Percentiles rank a stretch among this genome's conserved stretches.
phyloP scores from a whole-genome alignment of 2,888 invertebrate genomes.

The Rhamphomyia laevipes region DNA sequence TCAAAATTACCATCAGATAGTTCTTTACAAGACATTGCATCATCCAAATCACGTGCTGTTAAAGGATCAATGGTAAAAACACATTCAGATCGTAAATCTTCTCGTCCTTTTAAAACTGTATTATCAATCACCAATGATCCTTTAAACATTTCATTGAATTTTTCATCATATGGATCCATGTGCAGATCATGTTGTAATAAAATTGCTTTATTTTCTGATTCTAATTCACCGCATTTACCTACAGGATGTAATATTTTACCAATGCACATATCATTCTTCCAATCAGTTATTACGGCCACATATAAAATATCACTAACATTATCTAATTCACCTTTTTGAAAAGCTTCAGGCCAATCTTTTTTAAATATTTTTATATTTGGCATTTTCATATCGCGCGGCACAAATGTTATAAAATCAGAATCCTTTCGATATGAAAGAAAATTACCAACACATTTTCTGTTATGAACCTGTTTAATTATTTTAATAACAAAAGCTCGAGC shows the following conservation, averaged over 20 bases:
- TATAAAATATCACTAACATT: constrained; percentile 45
- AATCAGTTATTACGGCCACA: constrained; percentile 56
- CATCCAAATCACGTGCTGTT: constrained; percentile 87
- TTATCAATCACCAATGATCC: constrained; percentile 40
- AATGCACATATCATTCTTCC: constrained; percentile 46
- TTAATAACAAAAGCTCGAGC: constrained; percentile 52
- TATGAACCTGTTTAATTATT: constrained; percentile 61
- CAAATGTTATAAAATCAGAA: constrained; percentile 53
- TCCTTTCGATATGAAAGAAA: constrained; percentile 41
- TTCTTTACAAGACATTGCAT: constrained; percentile 72
- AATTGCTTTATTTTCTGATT: constrained; percentile 68
- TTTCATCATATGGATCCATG: constrained; percentile 54
- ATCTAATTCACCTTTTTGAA: constrained; percentile 16
- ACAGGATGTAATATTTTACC: constrained; percentile 57
- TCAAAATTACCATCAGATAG: constrained; percentile 56
- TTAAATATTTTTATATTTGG: constrained; percentile 65
- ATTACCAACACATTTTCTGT: constrained; percentile 59
- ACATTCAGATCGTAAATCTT: constrained; percentile 58
- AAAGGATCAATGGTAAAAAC: constrained; percentile 91
- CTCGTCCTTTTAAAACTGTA: constrained; percentile 40
- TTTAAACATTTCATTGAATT: constrained; percentile 34
- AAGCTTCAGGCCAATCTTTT: constrained; percentile 44
- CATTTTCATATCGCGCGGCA: constrained; percentile 66
- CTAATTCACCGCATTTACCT: constrained; percentile 64
- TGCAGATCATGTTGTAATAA: constrained; percentile 68